phyloP scores from a whole-genome alignment of 37 sponge, comb jelly and placozoan species.

The Hormiphora californensis region DNA sequence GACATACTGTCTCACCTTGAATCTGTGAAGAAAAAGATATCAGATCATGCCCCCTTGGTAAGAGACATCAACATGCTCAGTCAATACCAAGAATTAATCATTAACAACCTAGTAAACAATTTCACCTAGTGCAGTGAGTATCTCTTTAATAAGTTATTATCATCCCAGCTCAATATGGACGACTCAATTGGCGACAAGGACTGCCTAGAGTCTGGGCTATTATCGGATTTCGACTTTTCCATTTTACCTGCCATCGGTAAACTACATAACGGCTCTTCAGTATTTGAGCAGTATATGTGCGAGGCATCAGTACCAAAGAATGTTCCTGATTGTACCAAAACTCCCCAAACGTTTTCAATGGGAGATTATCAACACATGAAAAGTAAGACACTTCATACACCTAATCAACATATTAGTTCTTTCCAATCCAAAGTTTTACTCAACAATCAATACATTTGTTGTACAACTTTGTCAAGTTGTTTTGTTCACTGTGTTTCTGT shows the following conservation, averaged over 20 bases:
- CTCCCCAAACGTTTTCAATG: neutral
- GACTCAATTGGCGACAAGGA: constrained; percentile 1
- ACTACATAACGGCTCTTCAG: neutral
- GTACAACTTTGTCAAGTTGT: neutral
- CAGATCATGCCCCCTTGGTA: constrained; percentile 35
- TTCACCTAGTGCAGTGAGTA: too few species aligned
- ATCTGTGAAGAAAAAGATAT: neutral
- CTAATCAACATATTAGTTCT: too few species aligned
- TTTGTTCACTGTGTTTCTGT: neutral
- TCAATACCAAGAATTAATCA: too few species aligned
- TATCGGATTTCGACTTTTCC: constrained; percentile 43
- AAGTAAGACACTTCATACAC: too few species aligned
- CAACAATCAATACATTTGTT: neutral
- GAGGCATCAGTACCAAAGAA: neutral
- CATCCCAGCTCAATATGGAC: neutral
- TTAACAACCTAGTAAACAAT: too few species aligned
- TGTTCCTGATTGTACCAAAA: constrained; percentile 2
- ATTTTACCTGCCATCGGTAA: constrained; percentile 4
- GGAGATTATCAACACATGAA: constrained; percentile 27
- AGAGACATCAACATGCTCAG: too few species aligned
- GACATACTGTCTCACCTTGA: neutral
- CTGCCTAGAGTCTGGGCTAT: constrained; percentile 48
- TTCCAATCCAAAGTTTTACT: neutral
- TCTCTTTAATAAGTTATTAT: neutral
- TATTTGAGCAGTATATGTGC: constrained; percentile 45